Evolutionary conservation across 2,888 invertebrate genomes (phyloP), one percentile per base, ranked within the genome.

Genomic region (Drosophila subsilvestris): DNA sequence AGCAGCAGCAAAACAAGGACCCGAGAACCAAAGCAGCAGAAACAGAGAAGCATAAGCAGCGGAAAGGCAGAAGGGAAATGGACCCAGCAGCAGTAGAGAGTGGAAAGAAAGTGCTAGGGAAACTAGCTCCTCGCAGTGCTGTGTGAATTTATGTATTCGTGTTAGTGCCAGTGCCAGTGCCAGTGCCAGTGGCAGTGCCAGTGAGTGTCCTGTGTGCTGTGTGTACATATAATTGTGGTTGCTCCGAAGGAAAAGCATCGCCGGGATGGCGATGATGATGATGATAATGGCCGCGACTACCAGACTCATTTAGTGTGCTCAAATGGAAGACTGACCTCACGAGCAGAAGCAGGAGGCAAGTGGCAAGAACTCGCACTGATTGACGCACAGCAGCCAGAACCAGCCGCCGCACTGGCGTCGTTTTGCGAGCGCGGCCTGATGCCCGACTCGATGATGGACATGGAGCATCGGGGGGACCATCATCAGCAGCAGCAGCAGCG

Each of bases 371-470:
- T 22, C 22, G 42, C 45, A 42, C 74, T 59, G 74, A 75, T 75
- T 51, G 69, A 75, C 59, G 59, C 59, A 48, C 68, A 58, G 55
- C 63, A 74, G 49, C 61, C 62, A 51, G 61, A 44, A 61, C 62
- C 86, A 56, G 63, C 80, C 79, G 76, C 53, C 74, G 76, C 86
- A 50, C 79, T 86, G 89, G 85, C 85, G 74, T 84, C 85, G 78
- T 84, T 84, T 81, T 88, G 88, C 59, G 85, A 86, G 63, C 88
- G 85, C 74, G 89, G 89, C 78, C 78, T 89, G 18, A 86, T 86
- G 86, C 89, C 86, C 56, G 86, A 86, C 37, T 86, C 88, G 62
- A 86, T 86, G 85, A 86, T 86, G 84, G 88, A 86, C 44, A 86
- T 89, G 89, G 86, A 86, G 76, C 89, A 89, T 65, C 79, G 86